Evolutionary conservation across 1,140 invertebrate genomes (phyloP).

Genomic region (Campodea augens): DNA sequence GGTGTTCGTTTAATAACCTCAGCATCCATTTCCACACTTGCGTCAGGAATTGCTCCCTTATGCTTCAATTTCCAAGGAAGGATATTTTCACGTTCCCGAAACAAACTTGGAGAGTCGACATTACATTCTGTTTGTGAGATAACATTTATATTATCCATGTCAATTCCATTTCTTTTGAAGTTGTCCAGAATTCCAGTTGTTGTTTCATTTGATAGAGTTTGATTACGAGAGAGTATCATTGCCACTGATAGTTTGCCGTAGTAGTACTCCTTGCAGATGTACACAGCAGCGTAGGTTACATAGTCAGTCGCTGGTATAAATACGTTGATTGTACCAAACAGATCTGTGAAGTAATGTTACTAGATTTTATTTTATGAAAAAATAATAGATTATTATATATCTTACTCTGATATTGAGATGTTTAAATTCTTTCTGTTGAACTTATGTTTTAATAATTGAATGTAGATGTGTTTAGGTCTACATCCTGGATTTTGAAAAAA

Average conservation of each 20-base stretch:
- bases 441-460: no score
- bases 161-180: not conserved
- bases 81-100: not conserved
- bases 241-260: constrained; percentile 8
- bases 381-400: not conserved
- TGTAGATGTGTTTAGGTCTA: no score
- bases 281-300: constrained; percentile 6
- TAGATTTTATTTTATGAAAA: not conserved
- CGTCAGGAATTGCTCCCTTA: not conserved
- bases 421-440: no score
- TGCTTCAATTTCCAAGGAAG: not conserved
- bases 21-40: not conserved
- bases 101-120: no score
- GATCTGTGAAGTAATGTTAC: constrained; percentile 3
- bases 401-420: not conserved
- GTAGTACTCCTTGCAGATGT: constrained; percentile 6
- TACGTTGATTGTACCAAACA: constrained; percentile 6
- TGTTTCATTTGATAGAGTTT: not conserved
- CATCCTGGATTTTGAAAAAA: no score
- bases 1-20: no score
- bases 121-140: no score
- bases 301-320: constrained; percentile 9
- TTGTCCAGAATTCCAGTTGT: not conserved
- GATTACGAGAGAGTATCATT: constrained; percentile 4
- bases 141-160: not conserved